Evolutionary conservation across 2,797 vertebrate species (phyloP).

Genomic region (Chrosomus eos): DNA sequence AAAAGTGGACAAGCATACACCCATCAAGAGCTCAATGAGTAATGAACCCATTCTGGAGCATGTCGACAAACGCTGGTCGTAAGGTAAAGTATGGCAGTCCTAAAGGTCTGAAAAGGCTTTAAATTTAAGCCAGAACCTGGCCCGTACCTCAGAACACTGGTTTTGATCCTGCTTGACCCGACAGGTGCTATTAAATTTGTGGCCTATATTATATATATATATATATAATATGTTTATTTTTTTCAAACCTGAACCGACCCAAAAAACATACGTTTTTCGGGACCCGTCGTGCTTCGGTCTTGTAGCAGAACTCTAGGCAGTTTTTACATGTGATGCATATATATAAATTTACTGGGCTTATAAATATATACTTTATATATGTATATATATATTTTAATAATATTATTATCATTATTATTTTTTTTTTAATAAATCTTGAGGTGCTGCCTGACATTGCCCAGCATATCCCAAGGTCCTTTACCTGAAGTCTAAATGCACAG

Average conservation of each 20-base stretch:
- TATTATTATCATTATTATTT: too few species aligned
- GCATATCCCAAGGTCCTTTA: not conserved
- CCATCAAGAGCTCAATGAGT: slow-evolving; percentile 74
- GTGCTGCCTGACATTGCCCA: not conserved
- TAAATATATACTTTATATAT: too few species aligned
- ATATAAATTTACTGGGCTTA: not conserved
- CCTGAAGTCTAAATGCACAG: not conserved
- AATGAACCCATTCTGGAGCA: slow-evolving; percentile 99
- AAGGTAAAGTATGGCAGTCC: slow-evolving; percentile 79
- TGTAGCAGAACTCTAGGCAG: not conserved
- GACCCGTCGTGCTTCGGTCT: too few species aligned
- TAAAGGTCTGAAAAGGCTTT: not conserved
- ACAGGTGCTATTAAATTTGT: not conserved
- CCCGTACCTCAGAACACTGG: not conserved
- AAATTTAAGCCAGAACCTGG: not conserved
- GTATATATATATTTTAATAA: too few species aligned
- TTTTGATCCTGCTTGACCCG: not conserved
- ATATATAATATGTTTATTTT: too few species aligned
- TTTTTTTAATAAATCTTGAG: too few species aligned
- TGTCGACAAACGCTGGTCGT: slow-evolving; percentile 90
- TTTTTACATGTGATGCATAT: not conserved
- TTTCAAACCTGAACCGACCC: too few species aligned
- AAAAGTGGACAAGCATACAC: slow-evolving; percentile 64
- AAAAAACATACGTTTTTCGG: too few species aligned
- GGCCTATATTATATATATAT: not conserved